Percentiles rank a stretch among this genome's conserved stretches.
These are phyloP conservation scores for Imbricaverruca yamaguchii DNA, from an alignment of 2,888 invertebrate species.

Conservation along the genomic window DNA sequence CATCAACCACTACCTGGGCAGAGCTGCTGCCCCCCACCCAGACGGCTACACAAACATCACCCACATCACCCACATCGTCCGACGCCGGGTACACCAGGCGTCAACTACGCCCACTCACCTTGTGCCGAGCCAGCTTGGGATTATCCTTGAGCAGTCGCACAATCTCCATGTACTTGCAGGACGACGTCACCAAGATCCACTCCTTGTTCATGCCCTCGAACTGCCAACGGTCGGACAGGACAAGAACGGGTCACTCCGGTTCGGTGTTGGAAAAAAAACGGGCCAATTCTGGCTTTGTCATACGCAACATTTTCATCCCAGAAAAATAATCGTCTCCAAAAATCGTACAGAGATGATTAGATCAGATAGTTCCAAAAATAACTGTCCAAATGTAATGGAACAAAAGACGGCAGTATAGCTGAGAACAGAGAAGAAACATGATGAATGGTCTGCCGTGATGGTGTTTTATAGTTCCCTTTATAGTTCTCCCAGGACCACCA, in stretches of 20 bases:
- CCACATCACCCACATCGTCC: not conserved
- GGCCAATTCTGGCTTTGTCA: constrained; percentile 23
- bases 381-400: too few relatives aligned
- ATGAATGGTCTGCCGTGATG: too few relatives aligned
- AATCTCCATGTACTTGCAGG: constrained; percentile 27
- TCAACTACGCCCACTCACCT: constrained; percentile 24
- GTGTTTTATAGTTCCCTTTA: too few relatives aligned
- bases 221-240: constrained; percentile 26
- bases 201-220: constrained; percentile 20
- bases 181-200: not conserved
- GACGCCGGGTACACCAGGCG: too few relatives aligned
- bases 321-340: too few relatives aligned
- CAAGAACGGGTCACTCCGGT: constrained; percentile 30
- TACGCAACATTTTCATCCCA: too few relatives aligned
- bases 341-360: too few relatives aligned
- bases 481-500: too few relatives aligned
- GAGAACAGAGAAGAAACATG: too few relatives aligned
- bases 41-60: not conserved
- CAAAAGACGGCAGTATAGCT: too few relatives aligned
- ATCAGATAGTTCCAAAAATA: too few relatives aligned
- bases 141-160: constrained; percentile 32
- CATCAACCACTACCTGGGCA: too few relatives aligned
- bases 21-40: not conserved
- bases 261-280: constrained; percentile 29
- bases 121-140: constrained; percentile 30